Evolutionary conservation across 2,888 invertebrate species (phyloP).

Genomic region (Thymelicus acteon): DNA sequence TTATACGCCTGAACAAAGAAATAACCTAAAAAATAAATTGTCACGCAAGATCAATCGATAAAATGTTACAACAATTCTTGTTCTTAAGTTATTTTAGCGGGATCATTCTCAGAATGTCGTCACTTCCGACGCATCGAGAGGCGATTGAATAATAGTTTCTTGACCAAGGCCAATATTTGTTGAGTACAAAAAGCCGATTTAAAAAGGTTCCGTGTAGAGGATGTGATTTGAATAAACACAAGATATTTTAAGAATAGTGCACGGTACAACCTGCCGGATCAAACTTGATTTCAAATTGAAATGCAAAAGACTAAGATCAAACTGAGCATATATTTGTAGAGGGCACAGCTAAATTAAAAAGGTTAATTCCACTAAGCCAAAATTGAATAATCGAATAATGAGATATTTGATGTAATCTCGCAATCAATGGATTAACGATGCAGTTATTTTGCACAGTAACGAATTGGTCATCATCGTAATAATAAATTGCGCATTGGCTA

Average conservation of each 20-base stretch:
- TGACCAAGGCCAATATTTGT: slow-evolving; percentile 67
- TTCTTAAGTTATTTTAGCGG: slow-evolving; percentile 44
- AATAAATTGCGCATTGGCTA: too few species aligned
- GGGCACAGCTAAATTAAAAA: too few species aligned
- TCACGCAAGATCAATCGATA: slow-evolving; percentile 13
- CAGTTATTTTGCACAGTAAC: too few species aligned
- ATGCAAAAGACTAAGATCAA: too few species aligned
- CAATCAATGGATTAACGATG: too few species aligned
- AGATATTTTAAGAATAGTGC: slow-evolving; percentile 3
- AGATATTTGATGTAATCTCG: too few species aligned
- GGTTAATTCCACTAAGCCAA: too few species aligned
- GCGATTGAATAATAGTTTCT: slow-evolving; percentile 67
- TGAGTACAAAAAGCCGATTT: slow-evolving; percentile 56
- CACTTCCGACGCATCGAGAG: slow-evolving; percentile 61
- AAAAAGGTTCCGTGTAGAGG: slow-evolving; percentile 53
- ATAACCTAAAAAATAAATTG: not conserved
- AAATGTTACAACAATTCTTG: slow-evolving; percentile 35
- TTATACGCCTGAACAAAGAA: not conserved
- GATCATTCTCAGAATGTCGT: slow-evolving; percentile 60
- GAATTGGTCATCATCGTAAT: too few species aligned
- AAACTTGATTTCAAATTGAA: too few species aligned
- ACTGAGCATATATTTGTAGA: too few species aligned
- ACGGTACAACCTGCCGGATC: slow-evolving; percentile 2
- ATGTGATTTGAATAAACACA: slow-evolving; percentile 70
- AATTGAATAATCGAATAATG: too few species aligned